phyloP scores from a whole-genome alignment of 2,797 vertebrate genomes.

The Pachyuromys duprasi region DNA sequence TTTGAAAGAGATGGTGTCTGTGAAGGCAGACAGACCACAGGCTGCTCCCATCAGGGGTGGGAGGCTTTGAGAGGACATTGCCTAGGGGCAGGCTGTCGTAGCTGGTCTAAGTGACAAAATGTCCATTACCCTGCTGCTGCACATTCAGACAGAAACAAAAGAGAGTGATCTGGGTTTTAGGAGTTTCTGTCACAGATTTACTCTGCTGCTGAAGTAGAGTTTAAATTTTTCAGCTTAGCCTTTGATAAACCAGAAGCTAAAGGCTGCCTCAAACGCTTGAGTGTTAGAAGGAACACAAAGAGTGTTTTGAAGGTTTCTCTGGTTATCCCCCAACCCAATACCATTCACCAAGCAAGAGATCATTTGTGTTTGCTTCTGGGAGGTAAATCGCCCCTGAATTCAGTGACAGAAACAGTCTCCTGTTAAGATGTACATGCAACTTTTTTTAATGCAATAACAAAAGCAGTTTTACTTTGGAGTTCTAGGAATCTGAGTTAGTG shows the following conservation, averaged over 20 bases:
- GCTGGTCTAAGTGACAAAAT: background rate
- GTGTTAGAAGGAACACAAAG: background rate
- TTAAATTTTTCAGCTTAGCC: background rate
- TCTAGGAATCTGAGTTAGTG: background rate
- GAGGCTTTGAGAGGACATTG: accelerated
- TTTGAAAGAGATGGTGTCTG: background rate
- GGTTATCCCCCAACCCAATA: background rate
- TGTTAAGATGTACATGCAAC: accelerated
- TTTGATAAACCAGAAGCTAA: background rate
- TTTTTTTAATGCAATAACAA: too few species aligned
- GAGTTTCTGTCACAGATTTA: background rate
- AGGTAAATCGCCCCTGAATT: background rate
- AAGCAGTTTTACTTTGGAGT: background rate
- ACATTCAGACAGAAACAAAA: too few species aligned
- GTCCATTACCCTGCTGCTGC: background rate
- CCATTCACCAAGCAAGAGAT: accelerated
- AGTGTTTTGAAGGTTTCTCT: background rate
- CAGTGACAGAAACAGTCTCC: background rate
- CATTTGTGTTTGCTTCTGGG: too few species aligned
- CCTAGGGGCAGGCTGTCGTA: accelerated
- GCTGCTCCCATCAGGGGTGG: background rate
- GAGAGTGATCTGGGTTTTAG: accelerated
- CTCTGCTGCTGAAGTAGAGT: background rate
- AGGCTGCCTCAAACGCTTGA: accelerated
- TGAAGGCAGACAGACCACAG: background rate